Base-by-base conservation (phyloP, 2,797 vertebrate species). In the Manis crassicaudata region DNA sequence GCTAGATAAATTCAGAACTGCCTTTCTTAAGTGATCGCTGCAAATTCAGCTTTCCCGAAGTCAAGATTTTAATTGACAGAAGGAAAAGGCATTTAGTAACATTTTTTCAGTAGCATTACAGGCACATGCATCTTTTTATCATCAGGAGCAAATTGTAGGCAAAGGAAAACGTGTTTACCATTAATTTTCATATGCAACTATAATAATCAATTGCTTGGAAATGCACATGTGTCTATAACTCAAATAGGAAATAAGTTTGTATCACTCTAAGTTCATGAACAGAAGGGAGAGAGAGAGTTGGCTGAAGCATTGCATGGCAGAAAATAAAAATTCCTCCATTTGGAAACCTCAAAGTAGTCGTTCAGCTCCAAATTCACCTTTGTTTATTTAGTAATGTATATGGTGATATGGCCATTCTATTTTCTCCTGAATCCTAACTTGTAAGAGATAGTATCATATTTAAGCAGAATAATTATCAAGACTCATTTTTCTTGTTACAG, bases 1-100 rank as follows among this genome's bases (percentile, higher is more conserved):
- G 84, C 67, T 76, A 46, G 67, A 81, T 80, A 92, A 88, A 91
- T 72, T 87, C 32, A n/a, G 3, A 93, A 52, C n/a, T 40, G 23
- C 72, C 96, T 96, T 58, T 43, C 67, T 92, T 88, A 96, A 95
- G 63, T 56, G 68, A 76, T 90, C 52, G 93, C 72, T 94, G 65
- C 76, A 40, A 56, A 20, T 12, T 95, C 43, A 67, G 1, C 56
- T 85, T 96, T 94, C 87, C 72, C 75, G 23, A 80, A 21, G 21
- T 68, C 70, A 63, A 37, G 20, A 70, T 77, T 92, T 92, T 68
- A 80, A 88, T 40, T 1, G 3, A 85, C 86, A 96, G 70, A 76
- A 29, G 80, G n/a, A n/a, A 86, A 94, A 58, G 18, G 37, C 62
- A 35, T 46, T 20, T 43, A 65, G 23, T 23, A 46, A 29, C 58